Conservation (phyloP, 2,888 invertebrate species). For the Enchytraeus crypticus region DNA sequence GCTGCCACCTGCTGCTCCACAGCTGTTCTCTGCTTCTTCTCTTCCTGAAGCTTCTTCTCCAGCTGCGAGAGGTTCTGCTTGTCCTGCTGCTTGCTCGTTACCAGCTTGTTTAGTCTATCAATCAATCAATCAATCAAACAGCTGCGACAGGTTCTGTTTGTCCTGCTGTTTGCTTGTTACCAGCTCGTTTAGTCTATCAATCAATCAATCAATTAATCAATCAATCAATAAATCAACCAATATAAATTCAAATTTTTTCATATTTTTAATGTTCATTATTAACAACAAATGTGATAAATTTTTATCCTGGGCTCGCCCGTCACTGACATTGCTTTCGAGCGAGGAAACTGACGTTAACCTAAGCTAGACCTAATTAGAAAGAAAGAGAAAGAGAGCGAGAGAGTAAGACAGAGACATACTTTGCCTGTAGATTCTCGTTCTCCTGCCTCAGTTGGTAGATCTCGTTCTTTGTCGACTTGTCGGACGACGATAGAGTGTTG, state of each 20-base stretch:
- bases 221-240: not conserved
- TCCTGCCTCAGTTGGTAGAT: slow-evolving; percentile 71
- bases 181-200: slow-evolving; percentile 62
- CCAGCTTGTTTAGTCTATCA: slow-evolving; percentile 63
- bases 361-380: too few relatives aligned
- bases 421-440: slow-evolving; percentile 76
- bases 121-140: slow-evolving; percentile 35
- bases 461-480: slow-evolving; percentile 63
- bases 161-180: slow-evolving; percentile 67
- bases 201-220: slow-evolving; percentile 35
- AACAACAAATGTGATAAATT: too few relatives aligned
- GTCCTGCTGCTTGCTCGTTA: slow-evolving; percentile 66
- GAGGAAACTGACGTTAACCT: too few relatives aligned
- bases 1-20: slow-evolving; percentile 72
- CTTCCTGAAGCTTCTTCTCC: slow-evolving; percentile 76
- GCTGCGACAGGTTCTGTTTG: slow-evolving; percentile 62
- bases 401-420: slow-evolving; percentile 56
- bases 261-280: too few relatives aligned
- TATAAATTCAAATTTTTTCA: too few relatives aligned
- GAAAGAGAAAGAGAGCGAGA: too few relatives aligned
- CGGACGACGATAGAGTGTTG: slow-evolving; percentile 58
- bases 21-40: slow-evolving; percentile 67
- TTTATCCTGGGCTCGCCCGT: too few relatives aligned
- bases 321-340: too few relatives aligned
- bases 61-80: slow-evolving; percentile 64